Evolutionary conservation across 2,888 invertebrate species (phyloP), one percentile per base, ranked within the genome.

Genomic region (Crematogaster levior): DNA sequence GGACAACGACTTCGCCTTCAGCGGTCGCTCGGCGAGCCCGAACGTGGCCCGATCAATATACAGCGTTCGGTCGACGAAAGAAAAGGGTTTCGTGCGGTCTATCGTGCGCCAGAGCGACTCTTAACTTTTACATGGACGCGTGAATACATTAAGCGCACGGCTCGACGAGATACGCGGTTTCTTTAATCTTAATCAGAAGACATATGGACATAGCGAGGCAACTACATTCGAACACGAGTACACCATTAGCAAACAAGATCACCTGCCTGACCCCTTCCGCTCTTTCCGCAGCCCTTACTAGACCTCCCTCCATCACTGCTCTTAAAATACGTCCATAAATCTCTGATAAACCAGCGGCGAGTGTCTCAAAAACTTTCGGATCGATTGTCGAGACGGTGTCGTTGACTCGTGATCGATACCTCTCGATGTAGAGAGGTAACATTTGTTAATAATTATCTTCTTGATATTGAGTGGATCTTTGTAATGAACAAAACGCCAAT

Each of bases 161-260:
- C 86, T 74, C 86, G 70, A 85, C 89, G 90, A 91, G 90, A 92
- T 92, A 92, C 90, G 92, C 92, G 91, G 91, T 93, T 93, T 92
- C 93, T 93, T 93, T 93, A 93, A 93, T 93, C 93, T 93, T 92
- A 93, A 93, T 93, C 93, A 93, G 91, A 93, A 93, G 93, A 93
- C 93, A 91, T 93, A 93, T 93, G 92, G 93, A 92, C 92, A 90
- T 91, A 91, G 89, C 90, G 87, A 88, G 81, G 90, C 92, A 91
- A 91, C 93, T 91, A 93, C 93, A 93, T 92, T 91, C 91, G 92
- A 93, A 94, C 93, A 94, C 92, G 93, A 92, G 93, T 94, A 93
- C 92, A 92, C 93, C 93, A 94, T 94, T 94, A 94, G 93, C 93
- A 92, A 93, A 93, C 93, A 93, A 92, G 93, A 93, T 93, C 93